Conservation (phyloP, 2,797 vertebrate genomes). For the Spinibarbus caldwelli region DNA sequence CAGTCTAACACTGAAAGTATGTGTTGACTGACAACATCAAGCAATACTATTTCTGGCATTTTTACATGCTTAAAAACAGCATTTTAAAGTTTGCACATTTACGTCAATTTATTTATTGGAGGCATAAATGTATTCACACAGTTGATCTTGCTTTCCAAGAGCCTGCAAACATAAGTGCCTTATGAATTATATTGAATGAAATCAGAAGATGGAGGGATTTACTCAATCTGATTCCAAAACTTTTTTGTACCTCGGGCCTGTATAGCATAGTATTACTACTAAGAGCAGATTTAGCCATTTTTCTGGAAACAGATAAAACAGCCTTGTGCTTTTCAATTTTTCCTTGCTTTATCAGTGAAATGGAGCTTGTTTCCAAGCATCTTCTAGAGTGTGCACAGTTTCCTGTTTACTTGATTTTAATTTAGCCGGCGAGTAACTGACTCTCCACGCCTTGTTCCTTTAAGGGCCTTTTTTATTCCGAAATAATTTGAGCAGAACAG, state of each 20-base stretch:
- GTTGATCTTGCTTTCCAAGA: constrained; percentile 39
- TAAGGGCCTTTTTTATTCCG: constrained; percentile 39
- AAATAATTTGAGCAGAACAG: constrained; percentile 63
- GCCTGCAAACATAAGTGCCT: not conserved
- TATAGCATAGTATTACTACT: not conserved
- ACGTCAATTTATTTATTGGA: constrained; percentile 25
- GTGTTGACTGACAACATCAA: constrained; percentile 43
- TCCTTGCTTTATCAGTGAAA: constrained; percentile 4
- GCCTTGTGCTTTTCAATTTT: too few species aligned
- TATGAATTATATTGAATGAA: constrained; percentile 31
- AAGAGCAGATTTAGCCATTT: not conserved
- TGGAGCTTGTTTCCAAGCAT: constrained; percentile 14
- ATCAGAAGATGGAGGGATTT: constrained; percentile 37
- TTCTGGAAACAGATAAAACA: constrained; percentile 10
- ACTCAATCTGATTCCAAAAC: not conserved
- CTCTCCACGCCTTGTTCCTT: constrained; percentile 42
- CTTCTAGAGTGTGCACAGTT: not conserved
- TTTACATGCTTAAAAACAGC: not conserved
- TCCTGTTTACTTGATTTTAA: constrained; percentile 36
- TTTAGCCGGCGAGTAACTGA: constrained; percentile 43
- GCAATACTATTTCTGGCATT: constrained; percentile 31
- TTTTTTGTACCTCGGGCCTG: not conserved
- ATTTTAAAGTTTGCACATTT: constrained; percentile 32
- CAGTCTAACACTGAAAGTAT: constrained; percentile 42
- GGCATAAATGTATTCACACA: constrained; percentile 39